Percentiles rank a stretch among this genome's conserved stretches.
These are phyloP conservation scores for Acestrorhynchus altus DNA, from an alignment of 2,797 vertebrate species.

Conservation along the genomic window DNA sequence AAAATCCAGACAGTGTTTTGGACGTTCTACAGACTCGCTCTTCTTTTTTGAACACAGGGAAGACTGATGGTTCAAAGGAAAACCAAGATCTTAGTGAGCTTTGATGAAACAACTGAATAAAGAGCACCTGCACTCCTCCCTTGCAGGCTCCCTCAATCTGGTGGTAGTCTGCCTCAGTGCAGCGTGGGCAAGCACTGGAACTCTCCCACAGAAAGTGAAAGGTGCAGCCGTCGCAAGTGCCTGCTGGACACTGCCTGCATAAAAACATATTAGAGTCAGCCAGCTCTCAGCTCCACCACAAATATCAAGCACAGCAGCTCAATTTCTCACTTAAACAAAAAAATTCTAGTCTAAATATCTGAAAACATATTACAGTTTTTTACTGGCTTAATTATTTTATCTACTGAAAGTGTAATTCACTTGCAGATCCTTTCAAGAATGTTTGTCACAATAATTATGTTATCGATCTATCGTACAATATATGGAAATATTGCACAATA, in stretches of 20 bases:
- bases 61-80: conserved; percentile 24
- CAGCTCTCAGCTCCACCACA: background rate
- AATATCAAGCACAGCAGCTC: background rate
- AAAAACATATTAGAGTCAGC: conserved; percentile 20
- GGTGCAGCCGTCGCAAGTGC: conserved; percentile 93
- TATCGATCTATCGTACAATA: no score
- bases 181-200: conserved; percentile 91
- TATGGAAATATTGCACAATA: no score
- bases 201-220: conserved; percentile 96
- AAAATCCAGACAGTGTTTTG: background rate
- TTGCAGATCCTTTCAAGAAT: no score
- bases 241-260: conserved; percentile 88
- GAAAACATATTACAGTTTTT: no score
- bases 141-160: conserved; percentile 94
- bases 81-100: background rate
- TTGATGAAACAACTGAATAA: background rate
- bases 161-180: conserved; percentile 89
- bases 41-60: background rate
- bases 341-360: no score
- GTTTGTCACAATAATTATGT: no score
- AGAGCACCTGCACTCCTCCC: conserved; percentile 85
- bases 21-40: background rate
- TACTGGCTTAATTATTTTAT: no score
- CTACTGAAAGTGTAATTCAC: no score
- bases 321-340: background rate